These are phyloP conservation scores for Tetrax tetrax DNA, from an alignment of 2,113 vertebrate genomes.

Conservation along the genomic window DNA sequence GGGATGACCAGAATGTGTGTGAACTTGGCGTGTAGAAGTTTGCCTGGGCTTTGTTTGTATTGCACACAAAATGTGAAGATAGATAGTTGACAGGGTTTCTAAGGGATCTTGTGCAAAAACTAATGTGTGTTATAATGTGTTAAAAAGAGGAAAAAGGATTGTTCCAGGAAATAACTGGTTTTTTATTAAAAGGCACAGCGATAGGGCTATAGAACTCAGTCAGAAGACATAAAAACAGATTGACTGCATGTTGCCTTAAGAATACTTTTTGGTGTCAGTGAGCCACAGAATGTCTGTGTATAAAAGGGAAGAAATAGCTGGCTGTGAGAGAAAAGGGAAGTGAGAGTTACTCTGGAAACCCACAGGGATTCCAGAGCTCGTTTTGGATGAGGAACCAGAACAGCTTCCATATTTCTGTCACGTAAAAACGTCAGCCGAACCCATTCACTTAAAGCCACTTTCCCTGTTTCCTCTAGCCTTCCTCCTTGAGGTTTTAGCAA, in stretches of 20 bases:
- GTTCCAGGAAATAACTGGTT: not conserved
- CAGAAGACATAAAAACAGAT: not conserved
- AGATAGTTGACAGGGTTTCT: not conserved
- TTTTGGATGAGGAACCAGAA: slow-evolving; percentile 5
- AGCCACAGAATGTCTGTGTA: not conserved
- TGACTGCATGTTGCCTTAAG: not conserved
- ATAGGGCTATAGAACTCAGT: not conserved
- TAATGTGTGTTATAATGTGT: not conserved
- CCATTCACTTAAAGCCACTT: not conserved
- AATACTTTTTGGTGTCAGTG: not conserved
- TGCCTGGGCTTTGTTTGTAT: not conserved
- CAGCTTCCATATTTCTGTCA: slow-evolving; percentile 1
- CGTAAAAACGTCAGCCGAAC: fast-evolving
- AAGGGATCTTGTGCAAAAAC: not conserved
- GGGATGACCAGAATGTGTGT: not conserved
- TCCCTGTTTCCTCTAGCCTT: not conserved
- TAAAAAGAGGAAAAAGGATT: not conserved
- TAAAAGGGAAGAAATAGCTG: not conserved
- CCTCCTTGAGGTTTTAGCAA: not conserved
- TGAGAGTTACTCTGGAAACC: not conserved
- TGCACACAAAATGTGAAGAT: fast-evolving
- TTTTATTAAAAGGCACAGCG: not conserved
- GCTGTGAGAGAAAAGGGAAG: not conserved
- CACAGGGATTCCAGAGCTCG: not conserved
- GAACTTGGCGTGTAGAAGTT: not conserved